These are phyloP conservation scores for Proisotoma minuta DNA, from an alignment of 2,888 invertebrate species.

Conservation along the genomic window DNA sequence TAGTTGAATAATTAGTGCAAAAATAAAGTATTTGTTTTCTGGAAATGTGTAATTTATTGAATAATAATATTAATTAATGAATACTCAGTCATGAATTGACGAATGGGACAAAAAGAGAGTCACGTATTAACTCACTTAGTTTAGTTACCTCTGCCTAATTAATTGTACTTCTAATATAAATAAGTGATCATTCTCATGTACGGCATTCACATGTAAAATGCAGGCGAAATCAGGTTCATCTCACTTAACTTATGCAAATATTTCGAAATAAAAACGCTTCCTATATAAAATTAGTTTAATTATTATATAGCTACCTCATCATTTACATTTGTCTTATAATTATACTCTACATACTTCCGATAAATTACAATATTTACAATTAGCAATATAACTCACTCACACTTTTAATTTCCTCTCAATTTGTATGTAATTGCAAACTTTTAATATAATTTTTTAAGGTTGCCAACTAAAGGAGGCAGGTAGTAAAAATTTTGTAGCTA, in stretches of 20 bases:
- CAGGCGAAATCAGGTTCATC: not conserved
- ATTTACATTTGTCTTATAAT: not conserved
- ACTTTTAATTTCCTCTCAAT: too few relatives aligned
- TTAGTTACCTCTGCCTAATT: too few relatives aligned
- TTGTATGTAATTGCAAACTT: too few relatives aligned
- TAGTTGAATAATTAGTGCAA: too few relatives aligned
- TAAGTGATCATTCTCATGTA: not conserved
- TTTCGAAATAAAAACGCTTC: not conserved
- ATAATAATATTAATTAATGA: slow-evolving; percentile 3
- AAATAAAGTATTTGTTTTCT: not conserved
- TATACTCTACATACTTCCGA: not conserved
- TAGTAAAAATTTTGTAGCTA: too few relatives aligned
- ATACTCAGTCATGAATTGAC: slow-evolving; percentile 11
- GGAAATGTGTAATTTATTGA: not conserved
- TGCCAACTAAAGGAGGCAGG: too few relatives aligned
- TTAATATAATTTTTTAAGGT: too few relatives aligned
- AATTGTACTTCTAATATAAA: not conserved
- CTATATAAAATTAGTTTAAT: not conserved
- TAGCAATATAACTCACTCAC: too few relatives aligned
- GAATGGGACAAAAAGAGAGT: slow-evolving; percentile 1
- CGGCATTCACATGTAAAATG: not conserved
- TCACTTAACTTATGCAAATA: not conserved
- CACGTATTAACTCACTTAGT: not conserved
- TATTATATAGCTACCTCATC: not conserved
- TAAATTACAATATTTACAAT: not conserved